phyloP scores from a whole-genome alignment of 2,797 vertebrate species.

The Echiichthys vipera region DNA sequence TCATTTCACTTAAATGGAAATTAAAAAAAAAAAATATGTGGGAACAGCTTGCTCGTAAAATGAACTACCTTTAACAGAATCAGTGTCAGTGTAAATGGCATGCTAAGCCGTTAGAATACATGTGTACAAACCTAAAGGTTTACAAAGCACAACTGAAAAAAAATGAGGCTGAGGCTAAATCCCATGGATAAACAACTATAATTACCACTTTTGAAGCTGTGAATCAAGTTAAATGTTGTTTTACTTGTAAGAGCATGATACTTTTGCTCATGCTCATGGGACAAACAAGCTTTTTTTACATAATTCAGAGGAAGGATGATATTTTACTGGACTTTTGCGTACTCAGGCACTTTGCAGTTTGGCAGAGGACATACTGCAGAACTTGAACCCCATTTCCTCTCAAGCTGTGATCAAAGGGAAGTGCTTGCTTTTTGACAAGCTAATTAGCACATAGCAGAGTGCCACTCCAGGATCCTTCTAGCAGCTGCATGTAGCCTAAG shows the following conservation, averaged over 20 bases:
- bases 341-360: conserved; percentile 50
- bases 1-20: too few relatives aligned
- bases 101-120: not conserved
- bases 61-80: not conserved
- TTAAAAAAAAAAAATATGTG: too few relatives aligned
- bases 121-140: not conserved
- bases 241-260: not conserved
- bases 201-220: not conserved
- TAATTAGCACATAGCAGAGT: conserved; percentile 75
- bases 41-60: not conserved
- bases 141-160: not conserved
- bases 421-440: conserved; percentile 77
- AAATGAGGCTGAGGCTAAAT: not conserved
- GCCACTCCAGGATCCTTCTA: conserved; percentile 67
- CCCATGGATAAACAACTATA: not conserved
- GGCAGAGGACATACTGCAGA: conserved; percentile 49
- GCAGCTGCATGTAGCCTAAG: conserved; percentile 70
- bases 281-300: conserved; percentile 16
- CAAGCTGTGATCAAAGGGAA: conserved; percentile 77
- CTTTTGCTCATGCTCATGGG: not conserved
- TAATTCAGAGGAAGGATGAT: conserved; percentile 29
- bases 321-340: conserved; percentile 42
- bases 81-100: not conserved
- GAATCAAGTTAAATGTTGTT: conserved; percentile 6
- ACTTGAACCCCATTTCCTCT: conserved; percentile 65